Conservation (phyloP, 2,888 invertebrate species). For the Malthinus seriepunctatus region DNA sequence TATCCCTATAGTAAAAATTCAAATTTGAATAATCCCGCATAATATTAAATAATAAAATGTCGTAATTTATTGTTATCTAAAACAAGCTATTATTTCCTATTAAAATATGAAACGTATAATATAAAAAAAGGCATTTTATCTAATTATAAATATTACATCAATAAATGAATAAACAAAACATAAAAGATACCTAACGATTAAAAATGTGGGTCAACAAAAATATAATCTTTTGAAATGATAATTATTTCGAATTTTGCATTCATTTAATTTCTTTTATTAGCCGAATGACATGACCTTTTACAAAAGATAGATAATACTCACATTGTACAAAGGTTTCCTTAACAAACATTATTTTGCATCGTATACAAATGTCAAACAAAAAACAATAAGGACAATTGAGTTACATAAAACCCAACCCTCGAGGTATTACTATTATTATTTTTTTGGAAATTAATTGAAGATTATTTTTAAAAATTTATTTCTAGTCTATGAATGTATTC, state of each 20-base stretch:
- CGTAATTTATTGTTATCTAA: conserved; percentile 10
- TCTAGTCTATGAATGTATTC: conserved; percentile 9
- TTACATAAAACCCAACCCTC: too few species aligned
- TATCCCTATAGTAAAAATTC: too few species aligned
- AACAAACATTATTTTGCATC: conserved; percentile 15
- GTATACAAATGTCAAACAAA: conserved; percentile 17
- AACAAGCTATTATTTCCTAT: conserved; percentile 4
- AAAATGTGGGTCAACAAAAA: conserved; percentile 30
- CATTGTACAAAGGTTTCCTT: conserved; percentile 28
- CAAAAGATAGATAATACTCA: conserved; percentile 11
- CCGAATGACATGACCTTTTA: conserved; percentile 27
- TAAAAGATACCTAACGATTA: conserved; percentile 26
- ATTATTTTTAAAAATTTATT: background rate
- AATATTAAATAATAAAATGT: background rate
- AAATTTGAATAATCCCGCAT: too few species aligned
- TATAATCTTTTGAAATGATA: conserved; percentile 21
- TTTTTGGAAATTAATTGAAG: background rate
- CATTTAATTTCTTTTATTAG: conserved; percentile 17
- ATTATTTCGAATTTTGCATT: conserved; percentile 19
- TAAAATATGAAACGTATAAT: conserved; percentile 7
- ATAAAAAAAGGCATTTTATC: background rate
- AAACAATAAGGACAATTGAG: conserved; percentile 16
- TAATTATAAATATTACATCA: conserved; percentile 25
- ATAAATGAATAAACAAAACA: conserved; percentile 20
- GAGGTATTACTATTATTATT: background rate